phyloP scores from a whole-genome alignment of 2,888 invertebrate genomes.

The Acleris sparsana region DNA sequence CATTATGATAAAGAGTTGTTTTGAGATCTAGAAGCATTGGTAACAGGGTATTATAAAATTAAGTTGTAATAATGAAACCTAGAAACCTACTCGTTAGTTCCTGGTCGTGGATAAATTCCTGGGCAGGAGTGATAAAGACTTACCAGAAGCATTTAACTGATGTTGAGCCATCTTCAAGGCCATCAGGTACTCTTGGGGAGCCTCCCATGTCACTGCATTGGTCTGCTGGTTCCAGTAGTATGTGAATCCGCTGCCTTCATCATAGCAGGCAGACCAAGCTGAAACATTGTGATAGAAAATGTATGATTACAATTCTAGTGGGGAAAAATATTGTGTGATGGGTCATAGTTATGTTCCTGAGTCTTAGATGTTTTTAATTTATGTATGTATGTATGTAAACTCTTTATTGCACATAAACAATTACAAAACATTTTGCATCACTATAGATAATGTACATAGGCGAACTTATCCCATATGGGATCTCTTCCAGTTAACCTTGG shows the following conservation, averaged over 20 bases:
- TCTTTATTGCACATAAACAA: no score
- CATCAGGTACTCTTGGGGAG: conserved; percentile 79
- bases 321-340: no score
- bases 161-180: conserved; percentile 75
- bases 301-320: no score
- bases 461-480: no score
- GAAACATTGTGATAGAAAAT: not conserved
- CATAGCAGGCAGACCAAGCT: conserved; percentile 86
- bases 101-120: no score
- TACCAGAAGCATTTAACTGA: conserved; percentile 65
- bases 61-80: not conserved
- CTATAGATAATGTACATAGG: no score
- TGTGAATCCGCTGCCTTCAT: conserved; percentile 83
- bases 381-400: no score
- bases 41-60: not conserved
- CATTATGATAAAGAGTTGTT: no score
- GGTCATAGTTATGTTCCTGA: no score
- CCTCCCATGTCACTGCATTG: conserved; percentile 85
- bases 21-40: not conserved
- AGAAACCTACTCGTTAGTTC: not conserved
- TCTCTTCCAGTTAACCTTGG: no score
- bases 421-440: no score
- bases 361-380: no score
- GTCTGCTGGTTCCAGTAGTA: conserved; percentile 86
- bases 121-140: not conserved